Evolutionary conservation across 1,140 invertebrate genomes (phyloP), one percentile per base, ranked within the genome.

Genomic region (Drosophila kikkawai): DNA sequence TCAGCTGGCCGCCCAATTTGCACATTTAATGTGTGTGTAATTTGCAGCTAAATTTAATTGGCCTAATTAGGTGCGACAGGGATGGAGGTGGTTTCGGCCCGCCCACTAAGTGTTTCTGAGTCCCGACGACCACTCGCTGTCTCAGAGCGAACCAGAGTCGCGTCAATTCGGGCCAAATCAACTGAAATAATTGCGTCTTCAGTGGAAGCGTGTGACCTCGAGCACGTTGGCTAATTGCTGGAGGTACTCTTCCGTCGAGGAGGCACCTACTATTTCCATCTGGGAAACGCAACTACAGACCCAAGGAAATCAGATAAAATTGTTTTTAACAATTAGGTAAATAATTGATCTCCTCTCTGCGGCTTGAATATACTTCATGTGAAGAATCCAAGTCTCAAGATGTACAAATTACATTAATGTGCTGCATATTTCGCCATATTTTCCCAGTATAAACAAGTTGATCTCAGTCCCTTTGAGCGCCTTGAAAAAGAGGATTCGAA

Each of bases 31-130:
- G 67, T 39, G 64, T 41, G 60, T 67, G 63, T 66, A 67, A 70
- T 55, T 70, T 67, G 61, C 67, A 67, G 67, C 67, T 70, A 67
- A 37, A 67, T 67, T 70, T 70, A 70, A 70, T 70, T 70, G 67
- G 67, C 48, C 48, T 55, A 67, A 70, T 70, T 70, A 68, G 67
- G 67, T 68, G 63, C 48, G 39, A 70, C 39, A 55, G 34, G 22
- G 36, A 22, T 0, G n/a, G 47, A 48, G 11, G 29, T 17, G 61
- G n/a, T 22, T 17, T 7, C 12, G 15, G 19, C 5, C 19, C 7
- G 19, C 34, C 65, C 58, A 11, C 50, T 50, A 68, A 63, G 44
- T 64, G 65, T 67, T 67, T 50, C 48, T 12, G 8, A 11, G 57
- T 50, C 15, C 61, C 15, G 15, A 66, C 45, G 66, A 66, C 61